Evolutionary conservation across 2,797 vertebrate species (phyloP).

Genomic region (Phataginus tricuspis): DNA sequence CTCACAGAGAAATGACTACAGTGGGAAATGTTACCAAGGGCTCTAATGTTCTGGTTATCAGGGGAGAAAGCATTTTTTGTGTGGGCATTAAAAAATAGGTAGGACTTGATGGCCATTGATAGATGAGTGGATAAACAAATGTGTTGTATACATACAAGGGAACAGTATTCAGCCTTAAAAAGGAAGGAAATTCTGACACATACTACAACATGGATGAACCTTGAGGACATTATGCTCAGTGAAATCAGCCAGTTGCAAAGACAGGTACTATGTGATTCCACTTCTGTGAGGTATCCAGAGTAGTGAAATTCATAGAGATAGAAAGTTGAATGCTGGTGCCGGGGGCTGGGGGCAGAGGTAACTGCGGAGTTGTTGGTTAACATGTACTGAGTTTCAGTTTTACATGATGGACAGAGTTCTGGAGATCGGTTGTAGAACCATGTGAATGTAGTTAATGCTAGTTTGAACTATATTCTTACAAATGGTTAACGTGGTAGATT

Average conservation of each 20-base stretch:
- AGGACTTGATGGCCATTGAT: not conserved
- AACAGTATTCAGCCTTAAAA: not conserved
- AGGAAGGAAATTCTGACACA: not conserved
- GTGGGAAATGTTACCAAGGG: not conserved
- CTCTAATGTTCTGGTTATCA: not conserved
- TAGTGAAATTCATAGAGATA: not conserved
- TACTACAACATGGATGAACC: not conserved
- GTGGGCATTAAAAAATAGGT: not conserved
- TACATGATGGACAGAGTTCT: not conserved
- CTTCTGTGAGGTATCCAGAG: not conserved
- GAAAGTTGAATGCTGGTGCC: not conserved
- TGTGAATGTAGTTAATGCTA: not conserved
- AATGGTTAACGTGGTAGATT: not conserved
- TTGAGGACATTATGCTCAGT: not conserved
- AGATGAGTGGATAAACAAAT: not conserved
- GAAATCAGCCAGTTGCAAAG: not conserved
- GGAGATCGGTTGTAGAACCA: not conserved
- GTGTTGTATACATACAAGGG: not conserved
- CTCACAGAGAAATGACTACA: not conserved
- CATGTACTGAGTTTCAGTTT: not conserved
- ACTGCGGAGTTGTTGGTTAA: not conserved
- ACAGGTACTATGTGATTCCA: not conserved
- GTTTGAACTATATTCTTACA: not conserved
- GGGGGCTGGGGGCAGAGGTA: no score
- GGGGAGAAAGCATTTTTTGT: not conserved